These are phyloP conservation scores for Gila orcuttii DNA, from an alignment of 2,113 vertebrate genomes.

Conservation along the genomic window DNA sequence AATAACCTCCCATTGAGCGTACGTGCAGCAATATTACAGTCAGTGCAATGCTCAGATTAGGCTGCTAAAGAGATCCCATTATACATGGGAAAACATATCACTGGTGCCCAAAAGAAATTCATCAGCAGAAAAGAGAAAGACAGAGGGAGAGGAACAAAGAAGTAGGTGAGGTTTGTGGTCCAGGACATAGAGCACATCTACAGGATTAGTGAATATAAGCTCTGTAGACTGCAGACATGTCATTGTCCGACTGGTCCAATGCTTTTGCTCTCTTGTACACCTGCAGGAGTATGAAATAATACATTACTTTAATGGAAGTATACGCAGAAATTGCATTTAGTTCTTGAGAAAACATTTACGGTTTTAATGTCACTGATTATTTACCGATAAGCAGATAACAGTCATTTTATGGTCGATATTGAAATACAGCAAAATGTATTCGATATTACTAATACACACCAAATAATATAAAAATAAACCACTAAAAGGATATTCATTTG, in stretches of 20 bases:
- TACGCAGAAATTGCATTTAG: not conserved
- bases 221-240: constrained; percentile 98
- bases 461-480: too few relatives aligned
- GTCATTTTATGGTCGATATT: not conserved
- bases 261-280: constrained; percentile 99
- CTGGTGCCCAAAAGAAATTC: constrained; percentile 64
- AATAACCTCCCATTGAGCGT: constrained; percentile 42
- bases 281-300: constrained; percentile 71
- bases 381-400: not conserved
- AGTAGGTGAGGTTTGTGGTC: constrained; percentile 63
- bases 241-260: constrained; percentile 99
- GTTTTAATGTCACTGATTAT: not conserved
- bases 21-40: constrained; percentile 55
- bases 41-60: constrained; percentile 70
- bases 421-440: not conserved
- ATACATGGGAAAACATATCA: constrained; percentile 46
- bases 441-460: not conserved
- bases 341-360: not conserved
- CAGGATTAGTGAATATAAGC: constrained; percentile 95
- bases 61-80: constrained; percentile 66
- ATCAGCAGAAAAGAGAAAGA: constrained; percentile 65
- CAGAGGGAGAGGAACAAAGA: constrained; percentile 51
- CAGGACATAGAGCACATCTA: constrained; percentile 60
- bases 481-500: not conserved
- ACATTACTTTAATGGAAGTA: constrained; percentile 1